phyloP scores from a whole-genome alignment of 2,888 invertebrate species.

The Scaptodrosophila latifasciaeformis region DNA sequence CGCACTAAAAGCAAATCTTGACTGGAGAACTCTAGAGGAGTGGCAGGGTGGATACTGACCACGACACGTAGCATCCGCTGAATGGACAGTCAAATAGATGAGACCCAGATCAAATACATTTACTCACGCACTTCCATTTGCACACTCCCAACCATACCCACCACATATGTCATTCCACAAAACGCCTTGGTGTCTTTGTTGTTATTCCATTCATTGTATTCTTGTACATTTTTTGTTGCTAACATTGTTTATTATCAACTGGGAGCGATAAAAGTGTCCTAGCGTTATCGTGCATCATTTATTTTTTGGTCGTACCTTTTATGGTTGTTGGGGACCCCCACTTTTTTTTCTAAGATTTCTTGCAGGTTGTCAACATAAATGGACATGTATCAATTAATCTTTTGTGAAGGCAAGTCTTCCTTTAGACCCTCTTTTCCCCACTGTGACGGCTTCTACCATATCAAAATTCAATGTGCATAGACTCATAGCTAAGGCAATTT shows the following conservation, averaged over 20 bases:
- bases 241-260: conserved; percentile 66
- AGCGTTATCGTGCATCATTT: conserved; percentile 60
- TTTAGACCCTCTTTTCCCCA: neutral
- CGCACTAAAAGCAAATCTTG: neutral
- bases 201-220: conserved; percentile 12
- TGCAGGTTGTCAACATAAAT: conserved; percentile 66
- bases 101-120: conserved; percentile 54
- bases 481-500: conserved; percentile 54
- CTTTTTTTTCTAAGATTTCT: conserved; percentile 55
- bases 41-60: conserved; percentile 22
- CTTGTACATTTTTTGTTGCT: conserved; percentile 20
- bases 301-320: conserved; percentile 50
- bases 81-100: conserved; percentile 59
- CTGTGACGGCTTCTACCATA: conserved; percentile 25
- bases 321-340: conserved; percentile 28
- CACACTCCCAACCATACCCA: conserved; percentile 32
- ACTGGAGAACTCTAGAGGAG: too few relatives aligned
- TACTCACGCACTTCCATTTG: too few relatives aligned
- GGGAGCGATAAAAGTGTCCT: conserved; percentile 67
- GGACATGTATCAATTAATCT: conserved; percentile 70
- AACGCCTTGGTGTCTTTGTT: conserved; percentile 12
- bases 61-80: conserved; percentile 34
- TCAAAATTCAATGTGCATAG: conserved; percentile 67
- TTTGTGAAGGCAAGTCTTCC: conserved; percentile 3
- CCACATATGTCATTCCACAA: conserved; percentile 63